A percentile compares a stretch with the other conserved stretches of the same genome.
These are phyloP conservation scores for Drosophila fungiperda DNA, from an alignment of 2,888 invertebrate species.

Conservation along the genomic window DNA sequence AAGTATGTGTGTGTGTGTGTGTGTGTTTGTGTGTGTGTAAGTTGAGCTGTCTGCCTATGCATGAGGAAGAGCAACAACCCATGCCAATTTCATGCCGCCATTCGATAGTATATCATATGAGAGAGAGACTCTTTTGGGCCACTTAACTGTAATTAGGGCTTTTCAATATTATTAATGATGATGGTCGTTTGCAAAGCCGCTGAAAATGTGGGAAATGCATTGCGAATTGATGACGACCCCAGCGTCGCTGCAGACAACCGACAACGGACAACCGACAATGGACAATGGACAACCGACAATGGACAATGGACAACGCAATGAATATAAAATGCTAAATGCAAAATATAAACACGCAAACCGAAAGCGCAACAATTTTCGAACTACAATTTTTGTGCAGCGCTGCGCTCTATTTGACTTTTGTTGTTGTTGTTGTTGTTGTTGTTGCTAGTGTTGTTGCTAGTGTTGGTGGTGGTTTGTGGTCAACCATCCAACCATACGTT, in stretches of 20 bases:
- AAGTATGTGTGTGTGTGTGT: neutral
- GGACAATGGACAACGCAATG: slow-evolving; percentile 51
- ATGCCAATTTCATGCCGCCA: slow-evolving; percentile 9
- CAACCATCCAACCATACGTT: slow-evolving; percentile 76
- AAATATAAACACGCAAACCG: slow-evolving; percentile 74
- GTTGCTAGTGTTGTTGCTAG: slow-evolving; percentile 22
- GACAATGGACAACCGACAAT: slow-evolving; percentile 15
- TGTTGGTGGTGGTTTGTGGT: slow-evolving; percentile 57
- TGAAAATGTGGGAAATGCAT: slow-evolving; percentile 77
- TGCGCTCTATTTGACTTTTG: slow-evolving; percentile 76
- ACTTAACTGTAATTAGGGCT: slow-evolving; percentile 80
- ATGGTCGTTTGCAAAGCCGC: slow-evolving; percentile 61
- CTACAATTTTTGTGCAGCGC: slow-evolving; percentile 67
- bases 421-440: slow-evolving; percentile 29
- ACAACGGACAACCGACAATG: slow-evolving; percentile 21
- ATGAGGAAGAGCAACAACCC: slow-evolving; percentile 2
- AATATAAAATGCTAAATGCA: slow-evolving; percentile 62
- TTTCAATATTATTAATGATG: slow-evolving; percentile 81
- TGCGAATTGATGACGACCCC: slow-evolving; percentile 76
- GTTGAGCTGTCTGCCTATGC: slow-evolving; percentile 14
- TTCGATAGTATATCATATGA: slow-evolving; percentile 13
- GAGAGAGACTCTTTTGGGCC: slow-evolving; percentile 65
- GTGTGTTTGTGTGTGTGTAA: neutral
- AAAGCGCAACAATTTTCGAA: slow-evolving; percentile 79
- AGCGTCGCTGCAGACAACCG: slow-evolving; percentile 35